These are phyloP conservation scores for Thaumatotibia leucotreta DNA, from an alignment of 1,140 invertebrate genomes.

Conservation along the genomic window DNA sequence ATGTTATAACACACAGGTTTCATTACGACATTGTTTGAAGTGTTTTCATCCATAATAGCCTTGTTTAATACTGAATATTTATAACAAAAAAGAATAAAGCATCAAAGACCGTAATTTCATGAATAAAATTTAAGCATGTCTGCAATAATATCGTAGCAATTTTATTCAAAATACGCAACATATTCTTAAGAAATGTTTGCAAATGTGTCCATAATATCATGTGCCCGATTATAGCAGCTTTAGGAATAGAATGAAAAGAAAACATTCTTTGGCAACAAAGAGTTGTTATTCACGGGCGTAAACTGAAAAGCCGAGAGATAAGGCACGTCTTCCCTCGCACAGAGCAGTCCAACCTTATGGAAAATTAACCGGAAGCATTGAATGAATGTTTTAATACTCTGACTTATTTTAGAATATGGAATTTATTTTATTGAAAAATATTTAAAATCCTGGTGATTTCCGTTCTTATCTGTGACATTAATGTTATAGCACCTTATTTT, in stretches of 20 bases:
- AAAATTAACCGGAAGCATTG: not conserved
- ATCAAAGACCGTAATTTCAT: not conserved
- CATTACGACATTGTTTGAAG: not conserved
- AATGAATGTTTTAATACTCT: not conserved
- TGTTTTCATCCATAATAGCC: not conserved
- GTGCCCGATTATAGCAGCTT: not conserved
- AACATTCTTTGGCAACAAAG: not conserved
- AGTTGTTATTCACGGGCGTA: slow-evolving; percentile 10
- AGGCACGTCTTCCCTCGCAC: not conserved
- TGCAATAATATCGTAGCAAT: not conserved
- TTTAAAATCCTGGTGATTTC: no score
- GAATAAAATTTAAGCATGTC: not conserved
- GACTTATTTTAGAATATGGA: no score
- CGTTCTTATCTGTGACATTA: no score
- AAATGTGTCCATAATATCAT: not conserved
- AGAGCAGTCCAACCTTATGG: not conserved
- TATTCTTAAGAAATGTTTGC: not conserved
- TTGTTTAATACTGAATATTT: not conserved
- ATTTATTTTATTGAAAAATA: no score
- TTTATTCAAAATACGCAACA: not conserved
- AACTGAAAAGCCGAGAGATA: not conserved
- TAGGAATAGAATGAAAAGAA: slow-evolving; percentile 7
- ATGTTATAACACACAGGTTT: not conserved
- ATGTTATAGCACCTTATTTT: no score
- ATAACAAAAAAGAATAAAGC: not conserved